Conservation (phyloP, 2,113 vertebrate genomes). For the Hyperoodon ampullatus region DNA sequence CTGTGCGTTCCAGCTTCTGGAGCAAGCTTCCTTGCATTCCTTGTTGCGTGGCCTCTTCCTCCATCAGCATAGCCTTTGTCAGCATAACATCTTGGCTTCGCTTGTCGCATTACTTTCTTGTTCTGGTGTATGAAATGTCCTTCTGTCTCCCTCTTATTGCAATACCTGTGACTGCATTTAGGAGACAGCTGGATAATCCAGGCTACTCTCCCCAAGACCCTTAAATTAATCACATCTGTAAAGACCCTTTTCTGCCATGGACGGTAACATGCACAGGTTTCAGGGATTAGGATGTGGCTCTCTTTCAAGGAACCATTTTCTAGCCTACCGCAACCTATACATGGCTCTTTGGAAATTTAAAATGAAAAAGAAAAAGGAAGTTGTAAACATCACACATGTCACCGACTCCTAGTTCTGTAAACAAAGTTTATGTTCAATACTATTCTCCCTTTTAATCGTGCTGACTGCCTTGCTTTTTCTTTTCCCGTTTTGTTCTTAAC, state of each 20-base stretch:
- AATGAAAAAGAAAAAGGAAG: conserved; percentile 47
- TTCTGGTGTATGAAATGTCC: not conserved
- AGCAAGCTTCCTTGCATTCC: not conserved
- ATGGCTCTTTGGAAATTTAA: not conserved
- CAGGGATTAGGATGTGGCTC: not conserved
- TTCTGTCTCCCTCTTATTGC: not conserved
- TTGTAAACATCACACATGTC: conserved; percentile 32
- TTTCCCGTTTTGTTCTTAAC: not conserved
- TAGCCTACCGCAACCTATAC: not conserved
- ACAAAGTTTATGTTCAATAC: conserved; percentile 43
- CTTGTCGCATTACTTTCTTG: not conserved
- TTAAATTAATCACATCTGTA: not conserved
- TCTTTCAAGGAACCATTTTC: not conserved
- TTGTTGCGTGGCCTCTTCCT: not conserved
- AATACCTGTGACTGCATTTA: not conserved
- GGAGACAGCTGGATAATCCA: not conserved
- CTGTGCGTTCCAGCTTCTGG: not conserved
- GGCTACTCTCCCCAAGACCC: not conserved
- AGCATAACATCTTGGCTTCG: not conserved
- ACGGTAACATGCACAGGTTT: not conserved
- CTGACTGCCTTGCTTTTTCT: not conserved
- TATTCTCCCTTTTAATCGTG: not conserved
- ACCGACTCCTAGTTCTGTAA: conserved; percentile 39
- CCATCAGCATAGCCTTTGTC: not conserved
- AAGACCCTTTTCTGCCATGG: not conserved